Percentiles rank a stretch among this genome's conserved stretches.
Conservation (phyloP, 2,888 invertebrate species). For the Meteorus colon region DNA sequence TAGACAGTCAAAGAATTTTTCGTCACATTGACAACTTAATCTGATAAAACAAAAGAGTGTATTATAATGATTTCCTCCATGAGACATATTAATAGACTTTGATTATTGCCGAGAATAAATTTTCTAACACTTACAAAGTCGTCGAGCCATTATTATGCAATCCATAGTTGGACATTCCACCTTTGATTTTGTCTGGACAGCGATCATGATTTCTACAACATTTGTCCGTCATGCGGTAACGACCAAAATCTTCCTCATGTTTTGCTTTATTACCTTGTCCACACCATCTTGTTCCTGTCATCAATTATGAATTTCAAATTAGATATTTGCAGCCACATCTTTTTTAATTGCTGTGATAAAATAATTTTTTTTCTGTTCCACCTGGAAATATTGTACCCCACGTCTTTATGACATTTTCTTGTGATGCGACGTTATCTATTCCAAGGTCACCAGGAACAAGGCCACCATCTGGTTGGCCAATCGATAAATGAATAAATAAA, state of each 20-base stretch:
- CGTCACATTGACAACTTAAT: constrained; percentile 40
- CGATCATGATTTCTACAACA: constrained; percentile 38
- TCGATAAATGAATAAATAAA: constrained; percentile 20
- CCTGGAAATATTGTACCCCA: constrained; percentile 38
- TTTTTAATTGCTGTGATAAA: neutral
- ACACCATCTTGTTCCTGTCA: constrained; percentile 41
- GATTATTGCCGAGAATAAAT: too few relatives aligned
- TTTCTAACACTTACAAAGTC: constrained; percentile 31
- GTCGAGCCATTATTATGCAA: constrained; percentile 38
- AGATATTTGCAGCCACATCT: constrained; percentile 36
- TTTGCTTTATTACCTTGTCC: constrained; percentile 38
- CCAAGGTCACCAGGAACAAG: constrained; percentile 18
- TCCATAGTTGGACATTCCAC: constrained; percentile 29
- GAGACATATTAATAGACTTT: too few relatives aligned
- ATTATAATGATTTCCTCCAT: too few relatives aligned
- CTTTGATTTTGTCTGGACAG: constrained; percentile 42
- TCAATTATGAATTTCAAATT: neutral
- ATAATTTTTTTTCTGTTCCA: neutral
- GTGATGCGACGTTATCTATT: neutral
- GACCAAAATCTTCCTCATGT: constrained; percentile 37
- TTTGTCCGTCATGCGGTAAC: constrained; percentile 29
- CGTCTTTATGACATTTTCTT: constrained; percentile 22
- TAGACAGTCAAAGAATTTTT: constrained; percentile 37
- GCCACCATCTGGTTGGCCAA: constrained; percentile 13
- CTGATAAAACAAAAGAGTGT: neutral